A percentile compares a stretch with the other conserved stretches of the same genome.
Evolutionary conservation across 2,888 invertebrate species (phyloP).

Genomic region (Trissolcus brochymenae): DNA sequence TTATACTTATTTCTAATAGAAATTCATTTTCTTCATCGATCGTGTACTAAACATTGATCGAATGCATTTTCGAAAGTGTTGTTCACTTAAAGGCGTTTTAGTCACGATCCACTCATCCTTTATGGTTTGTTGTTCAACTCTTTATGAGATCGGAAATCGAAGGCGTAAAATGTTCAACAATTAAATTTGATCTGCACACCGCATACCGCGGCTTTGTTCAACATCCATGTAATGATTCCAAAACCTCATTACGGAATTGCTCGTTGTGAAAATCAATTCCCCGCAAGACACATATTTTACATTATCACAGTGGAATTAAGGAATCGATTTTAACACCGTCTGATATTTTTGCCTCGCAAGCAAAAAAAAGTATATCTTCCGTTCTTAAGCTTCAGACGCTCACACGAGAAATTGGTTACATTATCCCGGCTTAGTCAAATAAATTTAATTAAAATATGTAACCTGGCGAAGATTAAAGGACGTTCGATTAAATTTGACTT

Average conservation of each 20-base stretch:
- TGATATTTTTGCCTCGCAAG: constrained; percentile 17
- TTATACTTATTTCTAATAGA: neutral
- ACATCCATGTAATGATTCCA: constrained; percentile 61
- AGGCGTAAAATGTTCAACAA: constrained; percentile 62
- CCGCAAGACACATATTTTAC: constrained; percentile 51
- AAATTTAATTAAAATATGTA: constrained; percentile 45
- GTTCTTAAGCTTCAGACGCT: neutral
- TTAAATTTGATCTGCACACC: constrained; percentile 69
- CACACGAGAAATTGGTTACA: constrained; percentile 30
- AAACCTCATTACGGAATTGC: constrained; percentile 63
- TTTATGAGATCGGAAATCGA: constrained; percentile 53
- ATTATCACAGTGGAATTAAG: constrained; percentile 47
- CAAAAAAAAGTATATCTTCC: constrained; percentile 28
- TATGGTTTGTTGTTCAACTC: constrained; percentile 56
- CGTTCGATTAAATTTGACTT: constrained; percentile 24
- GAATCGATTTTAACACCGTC: constrained; percentile 32
- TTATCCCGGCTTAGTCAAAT: constrained; percentile 20
- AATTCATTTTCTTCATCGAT: neutral
- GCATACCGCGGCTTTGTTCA: constrained; percentile 58
- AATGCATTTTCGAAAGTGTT: constrained; percentile 28
- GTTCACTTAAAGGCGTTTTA: constrained; percentile 39
- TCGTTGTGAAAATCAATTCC: constrained; percentile 54
- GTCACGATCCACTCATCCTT: constrained; percentile 54
- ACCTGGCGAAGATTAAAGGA: constrained; percentile 31
- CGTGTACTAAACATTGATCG: constrained; percentile 11